These are phyloP conservation scores for Oryzias sinensis DNA, from an alignment of 2,797 vertebrate genomes.

Conservation along the genomic window DNA sequence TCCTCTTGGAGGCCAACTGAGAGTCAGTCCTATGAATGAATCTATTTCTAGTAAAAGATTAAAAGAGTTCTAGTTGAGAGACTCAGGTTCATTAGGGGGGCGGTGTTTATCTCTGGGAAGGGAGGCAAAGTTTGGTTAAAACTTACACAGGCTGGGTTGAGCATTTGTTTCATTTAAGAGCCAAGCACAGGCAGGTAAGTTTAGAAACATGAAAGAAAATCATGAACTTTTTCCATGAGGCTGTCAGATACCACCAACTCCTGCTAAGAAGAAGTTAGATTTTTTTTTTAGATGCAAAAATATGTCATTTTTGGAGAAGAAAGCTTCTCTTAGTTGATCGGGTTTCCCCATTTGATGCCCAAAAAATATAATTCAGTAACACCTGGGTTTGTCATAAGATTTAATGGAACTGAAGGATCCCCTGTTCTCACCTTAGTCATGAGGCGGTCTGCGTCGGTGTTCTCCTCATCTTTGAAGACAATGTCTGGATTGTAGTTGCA, in stretches of 20 bases:
- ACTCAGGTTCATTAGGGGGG: slow-evolving; percentile 50
- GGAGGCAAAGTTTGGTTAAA: slow-evolving; percentile 50
- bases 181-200: slow-evolving; percentile 36
- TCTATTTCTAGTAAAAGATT: slow-evolving; percentile 77
- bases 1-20: slow-evolving; percentile 31
- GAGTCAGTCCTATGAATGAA: slow-evolving; percentile 58
- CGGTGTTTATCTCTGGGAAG: slow-evolving; percentile 49
- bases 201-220: background rate
- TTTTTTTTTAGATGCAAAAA: too few relatives aligned
- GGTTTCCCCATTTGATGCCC: background rate
- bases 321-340: too few relatives aligned
- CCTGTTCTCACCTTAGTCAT: slow-evolving; percentile 91
- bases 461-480: slow-evolving; percentile 97
- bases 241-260: too few relatives aligned
- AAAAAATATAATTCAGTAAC: slow-evolving; percentile 4
- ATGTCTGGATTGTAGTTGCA: slow-evolving; percentile 98
- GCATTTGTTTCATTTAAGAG: slow-evolving; percentile 30
- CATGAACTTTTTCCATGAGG: too few relatives aligned
- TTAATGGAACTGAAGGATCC: slow-evolving; percentile 2
- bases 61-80: slow-evolving; percentile 64
- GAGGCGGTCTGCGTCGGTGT: slow-evolving; percentile 92
- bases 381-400: background rate
- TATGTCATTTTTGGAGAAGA: too few relatives aligned
- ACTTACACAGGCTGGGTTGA: slow-evolving; percentile 46
- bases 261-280: too few relatives aligned